A percentile compares a stretch with the other conserved stretches of the same genome.
phyloP scores from a whole-genome alignment of 2,888 invertebrate species.

The Strigamia crassipes region DNA sequence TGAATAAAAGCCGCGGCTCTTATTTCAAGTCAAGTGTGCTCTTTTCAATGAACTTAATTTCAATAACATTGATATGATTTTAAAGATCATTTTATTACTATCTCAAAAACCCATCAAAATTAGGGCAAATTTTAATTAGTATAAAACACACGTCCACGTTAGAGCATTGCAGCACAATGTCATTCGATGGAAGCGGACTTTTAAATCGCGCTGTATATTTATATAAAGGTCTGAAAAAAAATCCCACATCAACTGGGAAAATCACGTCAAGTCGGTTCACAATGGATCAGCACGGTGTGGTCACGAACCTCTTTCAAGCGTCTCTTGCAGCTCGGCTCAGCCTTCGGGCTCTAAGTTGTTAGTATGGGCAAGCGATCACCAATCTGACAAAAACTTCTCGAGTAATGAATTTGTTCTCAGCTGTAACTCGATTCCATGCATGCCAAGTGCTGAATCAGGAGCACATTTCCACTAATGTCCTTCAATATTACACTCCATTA shows the following conservation, averaged over 20 bases:
- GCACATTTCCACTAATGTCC: constrained; percentile 10
- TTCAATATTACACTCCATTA: constrained; percentile 16
- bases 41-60: too few species aligned
- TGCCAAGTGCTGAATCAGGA: constrained; percentile 26
- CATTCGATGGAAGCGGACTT: too few species aligned
- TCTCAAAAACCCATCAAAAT: too few species aligned
- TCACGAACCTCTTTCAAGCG: constrained; percentile 26
- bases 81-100: too few species aligned
- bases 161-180: too few species aligned
- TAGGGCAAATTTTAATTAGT: too few species aligned
- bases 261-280: constrained; percentile 11
- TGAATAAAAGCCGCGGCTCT: too few species aligned
- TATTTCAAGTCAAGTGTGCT: too few species aligned
- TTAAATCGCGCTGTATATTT: too few species aligned
- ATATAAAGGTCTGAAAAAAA: too few species aligned
- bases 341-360: neutral
- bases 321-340: neutral
- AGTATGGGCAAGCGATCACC: constrained; percentile 15
- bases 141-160: too few species aligned
- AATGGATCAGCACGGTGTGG: constrained; percentile 14
- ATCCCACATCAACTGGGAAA: neutral
- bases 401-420: constrained; percentile 21
- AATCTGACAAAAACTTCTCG: constrained; percentile 26
- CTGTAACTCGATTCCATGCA: constrained; percentile 1
- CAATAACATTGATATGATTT: too few species aligned